Percentiles rank a stretch among this genome's conserved stretches.
Conservation (phyloP, 2,888 invertebrate genomes). For the Andrena hattorfiana region DNA sequence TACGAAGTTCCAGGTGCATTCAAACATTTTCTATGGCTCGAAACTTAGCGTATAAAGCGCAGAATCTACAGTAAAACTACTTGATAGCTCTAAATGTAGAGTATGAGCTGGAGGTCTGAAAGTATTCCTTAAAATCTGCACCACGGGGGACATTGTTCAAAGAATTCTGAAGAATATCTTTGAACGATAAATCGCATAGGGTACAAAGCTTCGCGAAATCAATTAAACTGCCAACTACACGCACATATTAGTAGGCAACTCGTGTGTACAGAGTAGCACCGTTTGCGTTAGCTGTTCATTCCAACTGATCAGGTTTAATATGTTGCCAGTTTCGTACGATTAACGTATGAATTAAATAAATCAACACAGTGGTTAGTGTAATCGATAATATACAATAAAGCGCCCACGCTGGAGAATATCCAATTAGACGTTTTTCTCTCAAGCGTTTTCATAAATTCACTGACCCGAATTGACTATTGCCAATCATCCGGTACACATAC, state of each 20-base stretch:
- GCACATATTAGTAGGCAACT: too few species aligned
- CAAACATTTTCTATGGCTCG: background rate
- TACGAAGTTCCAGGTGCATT: background rate
- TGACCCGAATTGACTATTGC: constrained; percentile 16
- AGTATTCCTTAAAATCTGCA: too few species aligned
- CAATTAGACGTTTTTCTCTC: constrained; percentile 7
- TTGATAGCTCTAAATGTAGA: background rate
- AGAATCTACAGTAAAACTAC: background rate
- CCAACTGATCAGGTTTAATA: too few species aligned
- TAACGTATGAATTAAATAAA: background rate
- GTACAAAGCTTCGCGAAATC: too few species aligned
- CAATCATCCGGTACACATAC: constrained; percentile 9
- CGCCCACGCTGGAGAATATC: background rate
- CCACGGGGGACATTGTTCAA: too few species aligned
- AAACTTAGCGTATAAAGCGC: background rate
- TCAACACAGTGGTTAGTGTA: background rate
- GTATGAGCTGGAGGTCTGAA: background rate
- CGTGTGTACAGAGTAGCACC: too few species aligned
- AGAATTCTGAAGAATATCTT: too few species aligned
- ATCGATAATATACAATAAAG: background rate
- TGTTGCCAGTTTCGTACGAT: background rate
- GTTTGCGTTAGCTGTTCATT: too few species aligned
- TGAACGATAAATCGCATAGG: too few species aligned
- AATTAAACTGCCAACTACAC: too few species aligned
- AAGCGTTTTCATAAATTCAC: constrained; percentile 32